These are phyloP conservation scores for Neosilurus mollespiculum DNA, from an alignment of 2,797 vertebrate genomes.

Conservation along the genomic window DNA sequence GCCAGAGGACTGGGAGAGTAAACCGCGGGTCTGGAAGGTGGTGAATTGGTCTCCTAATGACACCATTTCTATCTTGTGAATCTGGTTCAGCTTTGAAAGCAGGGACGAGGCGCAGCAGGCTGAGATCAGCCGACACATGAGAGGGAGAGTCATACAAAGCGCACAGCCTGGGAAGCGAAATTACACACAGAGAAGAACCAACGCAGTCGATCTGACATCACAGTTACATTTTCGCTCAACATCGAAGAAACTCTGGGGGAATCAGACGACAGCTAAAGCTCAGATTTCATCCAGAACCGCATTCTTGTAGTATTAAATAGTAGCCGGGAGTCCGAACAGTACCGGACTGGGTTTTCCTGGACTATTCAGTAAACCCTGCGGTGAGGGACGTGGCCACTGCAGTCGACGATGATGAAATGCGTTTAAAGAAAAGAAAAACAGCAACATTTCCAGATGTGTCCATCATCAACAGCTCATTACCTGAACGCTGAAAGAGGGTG, in stretches of 20 bases:
- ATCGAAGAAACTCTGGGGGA: background rate
- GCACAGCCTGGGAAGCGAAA: background rate
- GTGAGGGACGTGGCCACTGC: background rate
- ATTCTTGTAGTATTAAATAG: background rate
- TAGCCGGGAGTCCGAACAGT: background rate
- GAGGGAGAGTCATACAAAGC: background rate
- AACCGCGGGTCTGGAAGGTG: conserved; percentile 20
- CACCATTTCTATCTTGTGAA: background rate
- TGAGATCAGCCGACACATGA: background rate
- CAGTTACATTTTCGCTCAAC: background rate
- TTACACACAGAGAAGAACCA: background rate
- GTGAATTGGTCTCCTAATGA: conserved; percentile 3
- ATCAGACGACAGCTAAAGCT: background rate
- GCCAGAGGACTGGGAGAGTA: background rate
- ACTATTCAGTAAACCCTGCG: background rate
- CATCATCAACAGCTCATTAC: conserved; percentile 27
- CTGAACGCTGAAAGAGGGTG: conserved; percentile 48
- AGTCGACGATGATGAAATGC: background rate
- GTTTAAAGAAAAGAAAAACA: background rate
- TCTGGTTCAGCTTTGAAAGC: conserved; percentile 3
- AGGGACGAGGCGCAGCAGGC: background rate
- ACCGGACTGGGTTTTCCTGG: background rate
- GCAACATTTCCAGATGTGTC: background rate
- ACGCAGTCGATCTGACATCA: background rate
- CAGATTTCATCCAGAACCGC: background rate